These are phyloP conservation scores for Cebus imitator DNA, from an alignment of 2,113 vertebrate genomes.

Conservation along the genomic window DNA sequence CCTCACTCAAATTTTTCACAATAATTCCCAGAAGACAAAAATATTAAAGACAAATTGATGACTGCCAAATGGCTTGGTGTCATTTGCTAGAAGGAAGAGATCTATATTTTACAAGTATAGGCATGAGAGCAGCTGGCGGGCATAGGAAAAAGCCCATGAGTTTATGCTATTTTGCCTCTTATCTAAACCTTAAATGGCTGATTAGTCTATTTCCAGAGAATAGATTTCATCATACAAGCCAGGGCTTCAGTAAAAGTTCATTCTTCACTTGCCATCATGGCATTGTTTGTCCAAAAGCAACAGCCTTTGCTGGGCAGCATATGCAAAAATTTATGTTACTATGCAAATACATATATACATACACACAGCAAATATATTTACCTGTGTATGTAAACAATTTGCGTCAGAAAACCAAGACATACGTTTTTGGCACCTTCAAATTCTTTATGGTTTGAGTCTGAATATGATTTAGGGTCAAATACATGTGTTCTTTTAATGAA, in stretches of 20 bases:
- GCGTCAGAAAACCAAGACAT: not conserved
- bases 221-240: conserved; percentile 70
- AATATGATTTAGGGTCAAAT: not conserved
- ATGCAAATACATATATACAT: not conserved
- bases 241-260: conserved; percentile 57
- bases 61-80: conserved; percentile 84
- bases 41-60: conserved; percentile 86
- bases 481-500: not conserved
- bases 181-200: conserved; percentile 77
- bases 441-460: not conserved
- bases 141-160: conserved; percentile 77
- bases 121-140: conserved; percentile 81
- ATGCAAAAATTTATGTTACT: not conserved
- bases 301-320: not conserved
- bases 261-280: conserved; percentile 43
- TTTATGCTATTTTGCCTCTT: conserved; percentile 78
- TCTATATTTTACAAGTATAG: conserved; percentile 81
- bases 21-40: conserved; percentile 86
- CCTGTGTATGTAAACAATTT: not conserved
- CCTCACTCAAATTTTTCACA: conserved; percentile 83
- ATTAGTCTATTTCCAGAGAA: conserved; percentile 78
- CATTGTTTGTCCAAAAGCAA: not conserved
- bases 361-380: not conserved
- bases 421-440: not conserved
- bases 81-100: conserved; percentile 82